These are phyloP conservation scores for Drosophila mimica DNA, from an alignment of 2,888 invertebrate genomes.

Conservation along the genomic window DNA sequence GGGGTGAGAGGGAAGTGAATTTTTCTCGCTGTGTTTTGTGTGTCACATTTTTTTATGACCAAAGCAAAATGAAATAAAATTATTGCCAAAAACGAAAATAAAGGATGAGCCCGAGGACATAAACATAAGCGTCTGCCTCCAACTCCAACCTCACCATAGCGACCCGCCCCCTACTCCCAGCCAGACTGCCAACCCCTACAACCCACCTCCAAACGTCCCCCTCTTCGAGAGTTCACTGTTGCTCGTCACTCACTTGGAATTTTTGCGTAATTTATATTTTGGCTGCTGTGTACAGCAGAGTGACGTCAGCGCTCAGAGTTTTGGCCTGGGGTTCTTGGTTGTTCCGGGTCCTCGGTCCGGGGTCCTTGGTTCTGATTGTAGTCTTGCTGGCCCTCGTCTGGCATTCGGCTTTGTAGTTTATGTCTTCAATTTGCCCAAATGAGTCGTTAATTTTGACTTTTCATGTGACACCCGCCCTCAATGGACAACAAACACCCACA, in stretches of 20 bases:
- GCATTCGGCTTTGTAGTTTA: constrained; percentile 73
- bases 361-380: constrained; percentile 1
- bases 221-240: not conserved
- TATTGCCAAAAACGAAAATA: constrained; percentile 59
- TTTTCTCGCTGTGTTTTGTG: constrained; percentile 23
- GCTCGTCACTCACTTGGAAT: constrained; percentile 62
- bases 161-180: not conserved
- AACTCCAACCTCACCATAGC: not conserved
- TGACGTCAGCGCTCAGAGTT: constrained; percentile 41
- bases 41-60: constrained; percentile 73
- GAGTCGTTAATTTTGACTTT: constrained; percentile 82
- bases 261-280: constrained; percentile 64
- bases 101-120: constrained; percentile 45
- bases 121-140: constrained; percentile 29
- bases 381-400: constrained; percentile 25
- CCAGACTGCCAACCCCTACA: not conserved
- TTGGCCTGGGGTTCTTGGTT: not conserved
- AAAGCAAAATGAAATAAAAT: constrained; percentile 71
- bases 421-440: constrained; percentile 82
- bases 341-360: not conserved
- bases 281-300: constrained; percentile 40
- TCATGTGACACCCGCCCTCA: constrained; percentile 53
- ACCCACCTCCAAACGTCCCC: not conserved
- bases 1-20: not conserved
- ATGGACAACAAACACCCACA: not conserved